phyloP scores from a whole-genome alignment of 2,797 vertebrate genomes.

The Peromyscus nudipes region DNA sequence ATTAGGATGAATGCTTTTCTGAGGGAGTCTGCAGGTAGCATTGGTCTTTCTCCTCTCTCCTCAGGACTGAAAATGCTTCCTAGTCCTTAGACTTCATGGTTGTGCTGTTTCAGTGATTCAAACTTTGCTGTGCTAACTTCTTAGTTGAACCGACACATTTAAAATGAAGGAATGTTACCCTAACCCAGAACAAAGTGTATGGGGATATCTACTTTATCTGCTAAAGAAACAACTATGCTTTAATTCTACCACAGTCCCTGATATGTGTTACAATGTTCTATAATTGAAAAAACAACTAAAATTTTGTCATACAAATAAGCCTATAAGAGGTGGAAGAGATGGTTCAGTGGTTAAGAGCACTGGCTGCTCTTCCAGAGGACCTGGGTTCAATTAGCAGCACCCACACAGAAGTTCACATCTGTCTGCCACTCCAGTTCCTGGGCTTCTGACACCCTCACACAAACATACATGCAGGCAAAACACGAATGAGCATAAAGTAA shows the following conservation, averaged over 20 bases:
- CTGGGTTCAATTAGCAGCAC: not conserved
- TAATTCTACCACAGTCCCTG: not conserved
- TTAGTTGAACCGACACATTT: conserved; percentile 29
- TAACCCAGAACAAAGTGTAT: not conserved
- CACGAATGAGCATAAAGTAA: not conserved
- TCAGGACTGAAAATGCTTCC: conserved; percentile 26
- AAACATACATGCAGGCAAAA: not conserved
- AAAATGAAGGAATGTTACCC: conserved; percentile 50
- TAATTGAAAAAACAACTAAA: not conserved
- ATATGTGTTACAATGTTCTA: conserved; percentile 28
- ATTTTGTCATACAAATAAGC: not conserved
- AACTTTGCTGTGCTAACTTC: conserved; percentile 37
- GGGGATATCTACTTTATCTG: not conserved
- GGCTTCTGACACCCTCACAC: not conserved
- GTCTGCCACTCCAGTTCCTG: not conserved
- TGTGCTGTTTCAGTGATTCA: not conserved
- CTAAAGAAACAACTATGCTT: not conserved
- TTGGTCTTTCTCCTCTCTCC: not conserved
- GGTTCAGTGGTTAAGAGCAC: not conserved
- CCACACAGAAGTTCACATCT: not conserved
- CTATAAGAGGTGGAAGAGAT: not conserved
- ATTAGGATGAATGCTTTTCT: conserved; percentile 8
- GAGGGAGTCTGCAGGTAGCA: not conserved
- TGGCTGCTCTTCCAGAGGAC: not conserved
- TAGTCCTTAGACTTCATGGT: conserved; percentile 7